These are phyloP conservation scores for Dendrophyllia cribrosa DNA, from an alignment of 64 coral and sea anemone genomes.

Conservation along the genomic window DNA sequence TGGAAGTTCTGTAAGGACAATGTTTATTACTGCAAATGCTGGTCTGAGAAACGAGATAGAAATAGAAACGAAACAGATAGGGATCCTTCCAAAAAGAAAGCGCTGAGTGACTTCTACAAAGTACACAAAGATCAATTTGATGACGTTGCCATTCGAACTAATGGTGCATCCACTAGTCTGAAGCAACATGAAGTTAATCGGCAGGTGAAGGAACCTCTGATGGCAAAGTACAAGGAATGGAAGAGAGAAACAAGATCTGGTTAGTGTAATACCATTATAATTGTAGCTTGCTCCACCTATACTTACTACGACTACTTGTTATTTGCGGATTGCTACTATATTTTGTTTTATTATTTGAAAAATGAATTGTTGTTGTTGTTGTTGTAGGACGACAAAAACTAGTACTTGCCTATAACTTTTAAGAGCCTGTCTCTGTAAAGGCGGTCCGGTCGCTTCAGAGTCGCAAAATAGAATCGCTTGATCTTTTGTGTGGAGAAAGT, in stretches of 20 bases:
- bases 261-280: neutral
- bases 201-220: constrained; percentile 53
- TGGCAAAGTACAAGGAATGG: constrained; percentile 60
- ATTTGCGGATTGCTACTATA: no score
- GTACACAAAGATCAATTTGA: constrained; percentile 47
- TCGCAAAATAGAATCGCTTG: no score
- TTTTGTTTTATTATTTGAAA: no score
- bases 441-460: no score
- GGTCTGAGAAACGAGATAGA: constrained; percentile 52
- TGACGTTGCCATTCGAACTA: constrained; percentile 53
- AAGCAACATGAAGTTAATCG: constrained; percentile 58
- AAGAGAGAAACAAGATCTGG: constrained; percentile 27
- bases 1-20: constrained; percentile 62
- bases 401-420: no score
- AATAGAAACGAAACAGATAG: constrained; percentile 9
- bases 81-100: constrained; percentile 13
- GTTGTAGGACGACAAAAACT: no score
- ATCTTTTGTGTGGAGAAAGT: no score
- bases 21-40: constrained; percentile 34
- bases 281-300: neutral
- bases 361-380: no score
- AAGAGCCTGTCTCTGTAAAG: no score
- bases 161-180: constrained; percentile 29
- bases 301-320: no score
- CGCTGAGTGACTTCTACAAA: constrained; percentile 57